Percentiles rank a stretch among this genome's conserved stretches.
These are phyloP conservation scores for Sminthurides bifidus DNA, from an alignment of 1,140 invertebrate species.

Conservation along the genomic window DNA sequence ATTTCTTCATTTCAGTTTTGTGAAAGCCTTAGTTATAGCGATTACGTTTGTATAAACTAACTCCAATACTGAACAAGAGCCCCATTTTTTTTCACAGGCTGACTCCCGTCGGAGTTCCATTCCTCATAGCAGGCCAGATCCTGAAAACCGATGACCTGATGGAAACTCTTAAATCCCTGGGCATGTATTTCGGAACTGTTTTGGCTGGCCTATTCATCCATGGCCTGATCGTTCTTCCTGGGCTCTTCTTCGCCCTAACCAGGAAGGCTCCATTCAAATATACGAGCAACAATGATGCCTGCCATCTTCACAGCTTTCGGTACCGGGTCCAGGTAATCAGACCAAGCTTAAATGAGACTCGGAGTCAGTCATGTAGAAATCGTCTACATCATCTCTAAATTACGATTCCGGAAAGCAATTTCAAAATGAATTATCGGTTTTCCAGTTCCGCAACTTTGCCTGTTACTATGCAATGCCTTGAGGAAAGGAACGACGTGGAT, in stretches of 20 bases:
- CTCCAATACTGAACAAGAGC: too few species aligned
- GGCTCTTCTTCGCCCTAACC: slow-evolving; percentile 37
- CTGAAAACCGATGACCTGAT: slow-evolving; percentile 42
- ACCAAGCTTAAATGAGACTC: too few species aligned
- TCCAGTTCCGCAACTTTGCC: slow-evolving; percentile 50
- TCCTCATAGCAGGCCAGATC: slow-evolving; percentile 45
- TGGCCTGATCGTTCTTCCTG: slow-evolving; percentile 38
- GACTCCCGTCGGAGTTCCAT: slow-evolving; percentile 48
- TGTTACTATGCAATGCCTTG: slow-evolving; percentile 50
- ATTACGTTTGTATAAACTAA: not conserved
- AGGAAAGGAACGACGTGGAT: slow-evolving; percentile 50
- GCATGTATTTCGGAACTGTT: slow-evolving; percentile 44
- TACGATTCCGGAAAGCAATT: not conserved
- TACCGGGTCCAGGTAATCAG: slow-evolving; percentile 34
- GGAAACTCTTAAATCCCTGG: slow-evolving; percentile 39
- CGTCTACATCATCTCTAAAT: too few species aligned
- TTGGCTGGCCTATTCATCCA: slow-evolving; percentile 40
- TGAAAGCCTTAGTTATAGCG: slow-evolving; percentile 36
- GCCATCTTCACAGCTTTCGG: slow-evolving; percentile 42
- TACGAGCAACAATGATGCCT: slow-evolving; percentile 38
- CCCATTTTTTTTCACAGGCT: slow-evolving; percentile 37
- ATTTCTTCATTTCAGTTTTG: too few species aligned
- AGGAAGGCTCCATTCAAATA: slow-evolving; percentile 39
- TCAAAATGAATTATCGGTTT: not conserved
- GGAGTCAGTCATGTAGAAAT: too few species aligned